Percentiles rank a stretch among this genome's conserved stretches.
Evolutionary conservation across 2,797 vertebrate genomes (phyloP).

Genomic region (Hippocampus kuda): DNA sequence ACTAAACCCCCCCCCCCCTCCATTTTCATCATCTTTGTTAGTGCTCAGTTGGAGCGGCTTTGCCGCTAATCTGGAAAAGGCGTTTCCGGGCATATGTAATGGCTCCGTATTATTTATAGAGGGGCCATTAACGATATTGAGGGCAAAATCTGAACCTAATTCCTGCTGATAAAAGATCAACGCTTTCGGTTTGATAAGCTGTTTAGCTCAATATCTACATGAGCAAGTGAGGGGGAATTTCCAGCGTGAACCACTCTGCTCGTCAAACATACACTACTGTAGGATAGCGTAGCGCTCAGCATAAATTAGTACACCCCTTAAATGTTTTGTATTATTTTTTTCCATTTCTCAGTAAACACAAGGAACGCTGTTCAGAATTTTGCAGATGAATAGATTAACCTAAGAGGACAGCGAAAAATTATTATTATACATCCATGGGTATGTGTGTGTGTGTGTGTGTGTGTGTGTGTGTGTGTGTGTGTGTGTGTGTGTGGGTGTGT

Average conservation of each 20-base stretch:
- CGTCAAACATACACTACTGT: background rate
- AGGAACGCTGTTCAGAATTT: no score
- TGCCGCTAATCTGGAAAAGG: slow-evolving; percentile 41
- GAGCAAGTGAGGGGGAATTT: slow-evolving; percentile 20
- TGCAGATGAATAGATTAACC: no score
- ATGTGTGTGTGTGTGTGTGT: no score
- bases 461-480: no score
- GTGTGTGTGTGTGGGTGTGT: no score
- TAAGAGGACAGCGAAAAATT: no score
- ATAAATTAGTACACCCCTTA: background rate
- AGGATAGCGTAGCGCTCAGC: background rate
- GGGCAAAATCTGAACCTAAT: slow-evolving; percentile 47
- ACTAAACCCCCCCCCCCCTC: no score
- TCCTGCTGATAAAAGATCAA: slow-evolving; percentile 48
- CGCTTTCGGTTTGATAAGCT: slow-evolving; percentile 39
- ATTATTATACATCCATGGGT: no score
- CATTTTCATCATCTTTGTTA: slow-evolving; percentile 57
- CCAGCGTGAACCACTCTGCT: slow-evolving; percentile 16
- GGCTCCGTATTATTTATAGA: slow-evolving; percentile 25
- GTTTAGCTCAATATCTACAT: slow-evolving; percentile 18
- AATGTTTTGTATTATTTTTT: no score
- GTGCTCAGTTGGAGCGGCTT: slow-evolving; percentile 29
- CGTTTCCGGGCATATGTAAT: slow-evolving; percentile 49
- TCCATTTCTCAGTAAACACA: no score
- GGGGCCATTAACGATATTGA: slow-evolving; percentile 44